These are phyloP conservation scores for Hirudinaria manillensis DNA, from an alignment of 2,888 invertebrate species.

Conservation along the genomic window DNA sequence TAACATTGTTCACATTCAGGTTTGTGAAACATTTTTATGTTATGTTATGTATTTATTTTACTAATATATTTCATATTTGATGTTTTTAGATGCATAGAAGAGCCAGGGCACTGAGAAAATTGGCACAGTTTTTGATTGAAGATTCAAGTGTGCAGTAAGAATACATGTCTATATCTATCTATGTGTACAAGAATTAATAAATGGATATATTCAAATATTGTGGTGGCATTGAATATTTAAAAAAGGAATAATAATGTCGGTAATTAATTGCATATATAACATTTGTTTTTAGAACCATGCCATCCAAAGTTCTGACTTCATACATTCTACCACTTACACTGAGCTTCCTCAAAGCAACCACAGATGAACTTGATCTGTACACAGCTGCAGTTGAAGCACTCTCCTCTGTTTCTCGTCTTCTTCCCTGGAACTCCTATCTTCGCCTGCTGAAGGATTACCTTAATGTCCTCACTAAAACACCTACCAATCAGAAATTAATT, in stretches of 20 bases:
- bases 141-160: background rate
- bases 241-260: no score
- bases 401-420: slow-evolving; percentile 65
- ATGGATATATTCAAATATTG: no score
- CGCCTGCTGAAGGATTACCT: slow-evolving; percentile 70
- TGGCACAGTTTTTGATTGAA: slow-evolving; percentile 42
- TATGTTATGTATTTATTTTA: background rate
- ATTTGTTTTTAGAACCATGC: background rate
- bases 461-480: slow-evolving; percentile 65
- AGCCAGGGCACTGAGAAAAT: slow-evolving; percentile 71
- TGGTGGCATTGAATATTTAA: no score
- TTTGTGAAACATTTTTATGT: slow-evolving; percentile 34
- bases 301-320: slow-evolving; percentile 61
- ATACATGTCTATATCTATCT: background rate
- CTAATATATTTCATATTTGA: background rate
- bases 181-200: no score
- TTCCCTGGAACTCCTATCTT: slow-evolving; percentile 86
- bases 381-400: slow-evolving; percentile 79
- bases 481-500: slow-evolving; percentile 74
- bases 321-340: slow-evolving; percentile 79
- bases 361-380: slow-evolving; percentile 64
- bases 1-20: slow-evolving; percentile 72
- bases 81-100: slow-evolving; percentile 70
- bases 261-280: background rate
- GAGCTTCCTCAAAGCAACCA: slow-evolving; percentile 70